phyloP scores from a whole-genome alignment of 1,140 invertebrate genomes.

The Dendrolimus kikuchii region DNA sequence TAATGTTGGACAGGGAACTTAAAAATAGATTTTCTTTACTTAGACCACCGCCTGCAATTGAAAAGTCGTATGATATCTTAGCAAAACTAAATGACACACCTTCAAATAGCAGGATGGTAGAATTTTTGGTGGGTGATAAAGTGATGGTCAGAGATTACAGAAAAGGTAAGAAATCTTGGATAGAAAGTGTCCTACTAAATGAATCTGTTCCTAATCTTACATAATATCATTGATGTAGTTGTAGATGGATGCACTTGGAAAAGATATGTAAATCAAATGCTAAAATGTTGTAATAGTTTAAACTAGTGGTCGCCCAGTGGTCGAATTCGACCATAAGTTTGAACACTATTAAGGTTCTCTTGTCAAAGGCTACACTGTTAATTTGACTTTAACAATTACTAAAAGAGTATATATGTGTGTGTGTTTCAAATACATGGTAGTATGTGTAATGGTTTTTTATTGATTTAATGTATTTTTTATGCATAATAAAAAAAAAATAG shows the following conservation, averaged over 20 bases:
- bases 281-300: too few species aligned
- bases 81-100: not conserved
- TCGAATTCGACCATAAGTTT: too few species aligned
- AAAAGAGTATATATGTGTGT: too few species aligned
- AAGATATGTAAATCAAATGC: too few species aligned
- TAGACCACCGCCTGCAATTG: not conserved
- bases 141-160: constrained; percentile 8
- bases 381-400: too few species aligned
- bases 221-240: constrained; percentile 14
- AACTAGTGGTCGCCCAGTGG: too few species aligned
- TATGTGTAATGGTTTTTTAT: too few species aligned
- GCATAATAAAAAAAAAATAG: too few species aligned
- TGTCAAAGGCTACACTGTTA: too few species aligned
- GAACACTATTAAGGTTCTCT: too few species aligned
- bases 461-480: too few species aligned
- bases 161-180: constrained; percentile 1
- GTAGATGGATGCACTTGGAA: constrained; percentile 12
- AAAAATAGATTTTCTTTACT: constrained; percentile 6
- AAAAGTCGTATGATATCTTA: constrained; percentile 3
- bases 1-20: constrained; percentile 14
- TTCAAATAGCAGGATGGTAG: constrained; percentile 1
- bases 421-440: too few species aligned
- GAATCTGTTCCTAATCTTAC: constrained; percentile 8
- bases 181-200: constrained; percentile 1
- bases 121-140: constrained; percentile 4